Percentiles rank a stretch among this genome's conserved stretches.
Conservation (phyloP, 2,113 vertebrate species). For the Plestiodon gilberti region DNA sequence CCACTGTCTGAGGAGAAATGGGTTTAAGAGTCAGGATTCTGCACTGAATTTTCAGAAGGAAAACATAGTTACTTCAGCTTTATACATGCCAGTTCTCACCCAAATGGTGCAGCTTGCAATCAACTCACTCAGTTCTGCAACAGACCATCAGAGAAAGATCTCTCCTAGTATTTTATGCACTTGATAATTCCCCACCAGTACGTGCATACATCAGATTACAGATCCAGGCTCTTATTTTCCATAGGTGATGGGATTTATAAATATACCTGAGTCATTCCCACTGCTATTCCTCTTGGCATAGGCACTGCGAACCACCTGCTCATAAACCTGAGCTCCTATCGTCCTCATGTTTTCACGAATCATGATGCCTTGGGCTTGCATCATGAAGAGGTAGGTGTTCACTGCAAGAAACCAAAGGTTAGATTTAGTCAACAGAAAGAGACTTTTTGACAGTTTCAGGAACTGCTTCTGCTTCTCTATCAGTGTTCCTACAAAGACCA, state of each 20-base stretch:
- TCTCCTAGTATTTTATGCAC: background rate
- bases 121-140: background rate
- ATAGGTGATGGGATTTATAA: background rate
- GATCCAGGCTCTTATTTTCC: background rate
- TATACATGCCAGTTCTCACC: background rate
- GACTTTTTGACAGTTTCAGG: constrained; percentile 5
- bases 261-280: constrained; percentile 89
- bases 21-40: constrained; percentile 9
- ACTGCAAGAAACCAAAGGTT: constrained; percentile 75
- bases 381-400: constrained; percentile 99
- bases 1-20: constrained; percentile 26
- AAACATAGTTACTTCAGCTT: background rate
- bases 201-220: background rate
- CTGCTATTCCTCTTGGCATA: constrained; percentile 87
- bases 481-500: background rate
- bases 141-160: background rate
- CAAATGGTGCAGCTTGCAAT: constrained; percentile 13
- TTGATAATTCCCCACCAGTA: background rate
- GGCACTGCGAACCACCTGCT: constrained; percentile 94
- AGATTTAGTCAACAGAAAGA: background rate
- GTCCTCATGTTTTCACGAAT: constrained; percentile 92
- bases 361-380: constrained; percentile 94
- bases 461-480: background rate
- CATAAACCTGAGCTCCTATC: constrained; percentile 93
- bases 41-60: background rate